A percentile compares a stretch with the other conserved stretches of the same genome.
Conservation (phyloP, 1,140 invertebrate species). For the Hestina assimilis region DNA sequence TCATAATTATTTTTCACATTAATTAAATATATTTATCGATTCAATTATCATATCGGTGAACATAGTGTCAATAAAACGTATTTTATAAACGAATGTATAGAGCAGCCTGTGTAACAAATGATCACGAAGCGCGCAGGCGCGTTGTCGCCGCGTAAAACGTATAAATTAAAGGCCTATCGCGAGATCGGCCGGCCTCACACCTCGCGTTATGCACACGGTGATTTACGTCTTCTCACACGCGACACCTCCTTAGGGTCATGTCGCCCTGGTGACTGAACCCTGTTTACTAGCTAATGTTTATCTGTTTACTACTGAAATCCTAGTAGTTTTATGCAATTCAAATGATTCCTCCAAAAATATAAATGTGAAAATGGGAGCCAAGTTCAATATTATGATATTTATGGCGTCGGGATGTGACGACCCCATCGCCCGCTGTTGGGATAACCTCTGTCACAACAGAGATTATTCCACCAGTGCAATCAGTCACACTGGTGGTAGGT, state of each 20-base stretch:
- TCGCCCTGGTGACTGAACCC: slow-evolving; percentile 2
- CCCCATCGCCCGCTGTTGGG: too few relatives aligned
- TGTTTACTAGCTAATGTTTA: not conserved
- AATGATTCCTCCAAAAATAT: too few relatives aligned
- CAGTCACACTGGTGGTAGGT: too few relatives aligned
- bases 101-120: slow-evolving; percentile 53
- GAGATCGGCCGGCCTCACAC: slow-evolving; percentile 73
- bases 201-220: slow-evolving; percentile 67
- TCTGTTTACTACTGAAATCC: slow-evolving; percentile 11
- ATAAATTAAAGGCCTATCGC: slow-evolving; percentile 74
- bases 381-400: too few relatives aligned
- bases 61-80: slow-evolving; percentile 10
- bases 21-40: not conserved
- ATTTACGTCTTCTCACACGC: slow-evolving; percentile 64
- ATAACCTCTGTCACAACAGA: too few relatives aligned
- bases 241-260: slow-evolving; percentile 43
- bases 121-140: slow-evolving; percentile 44
- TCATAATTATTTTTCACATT: too few relatives aligned
- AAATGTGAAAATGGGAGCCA: too few relatives aligned
- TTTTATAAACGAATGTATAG: slow-evolving; percentile 16
- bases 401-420: too few relatives aligned
- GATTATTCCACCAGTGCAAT: too few relatives aligned
- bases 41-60: not conserved
- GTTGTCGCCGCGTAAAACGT: slow-evolving; percentile 75
- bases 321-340: too few relatives aligned